Conservation (phyloP, 2,797 vertebrate genomes). For the Rhabdophis nuchalis region DNA sequence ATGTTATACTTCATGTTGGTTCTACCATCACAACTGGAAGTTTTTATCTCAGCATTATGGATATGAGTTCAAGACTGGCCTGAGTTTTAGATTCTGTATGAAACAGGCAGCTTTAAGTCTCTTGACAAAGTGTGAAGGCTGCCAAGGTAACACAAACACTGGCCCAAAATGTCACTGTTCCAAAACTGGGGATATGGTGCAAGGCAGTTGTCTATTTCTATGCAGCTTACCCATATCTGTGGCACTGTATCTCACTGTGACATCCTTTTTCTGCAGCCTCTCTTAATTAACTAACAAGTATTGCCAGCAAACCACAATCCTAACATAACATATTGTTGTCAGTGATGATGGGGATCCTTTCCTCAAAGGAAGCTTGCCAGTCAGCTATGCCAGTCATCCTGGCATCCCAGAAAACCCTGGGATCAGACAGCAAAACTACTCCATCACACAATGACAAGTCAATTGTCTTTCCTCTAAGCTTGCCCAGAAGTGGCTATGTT, state of each 20-base stretch:
- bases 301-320: not conserved
- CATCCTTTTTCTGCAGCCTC: not conserved
- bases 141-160: not conserved
- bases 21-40: not conserved
- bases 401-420: not conserved
- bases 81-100: not conserved
- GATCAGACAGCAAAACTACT: not conserved
- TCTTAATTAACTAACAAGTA: not conserved
- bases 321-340: not conserved
- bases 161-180: not conserved
- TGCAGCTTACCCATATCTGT: not conserved
- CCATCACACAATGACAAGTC: not conserved
- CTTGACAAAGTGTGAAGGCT: not conserved
- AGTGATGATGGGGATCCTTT: not conserved
- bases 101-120: not conserved
- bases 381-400: not conserved
- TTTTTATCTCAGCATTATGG: not conserved
- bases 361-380: not conserved
- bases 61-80: not conserved
- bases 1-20: not conserved
- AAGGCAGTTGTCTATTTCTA: not conserved
- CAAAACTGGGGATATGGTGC: not conserved
- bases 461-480: not conserved
- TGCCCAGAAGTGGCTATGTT: not conserved
- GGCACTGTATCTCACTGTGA: not conserved